Conservation (phyloP, 2,888 invertebrate species). For the Tetanocera ferruginea region DNA sequence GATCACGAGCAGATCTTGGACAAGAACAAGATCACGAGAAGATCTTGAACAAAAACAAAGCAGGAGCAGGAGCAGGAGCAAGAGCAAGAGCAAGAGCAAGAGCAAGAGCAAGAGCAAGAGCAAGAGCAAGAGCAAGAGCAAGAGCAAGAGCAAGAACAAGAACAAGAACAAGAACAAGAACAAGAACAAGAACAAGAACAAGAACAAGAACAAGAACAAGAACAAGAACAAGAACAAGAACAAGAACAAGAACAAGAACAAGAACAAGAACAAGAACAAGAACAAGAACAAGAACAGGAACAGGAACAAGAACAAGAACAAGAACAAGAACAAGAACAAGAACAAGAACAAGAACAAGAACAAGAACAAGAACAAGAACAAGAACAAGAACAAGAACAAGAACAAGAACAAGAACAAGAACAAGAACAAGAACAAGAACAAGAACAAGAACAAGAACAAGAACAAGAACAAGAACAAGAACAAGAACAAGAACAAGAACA, state of each 20-base stretch:
- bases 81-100: background rate
- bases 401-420: slow-evolving; percentile 22
- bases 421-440: too few species aligned
- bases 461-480: too few species aligned
- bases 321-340: background rate
- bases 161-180: slow-evolving; percentile 16
- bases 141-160: background rate
- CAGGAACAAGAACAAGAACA: background rate
- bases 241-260: too few species aligned
- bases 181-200: slow-evolving; percentile 16
- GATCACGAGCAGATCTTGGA: too few species aligned
- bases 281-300: background rate
- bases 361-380: too few species aligned
- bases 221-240: background rate
- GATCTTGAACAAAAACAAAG: too few species aligned
- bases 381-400: too few species aligned
- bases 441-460: too few species aligned
- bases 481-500: too few species aligned
- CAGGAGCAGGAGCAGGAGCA: too few species aligned
- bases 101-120: background rate
- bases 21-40: too few species aligned
- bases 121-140: slow-evolving; percentile 2
- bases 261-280: background rate
- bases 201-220: background rate
- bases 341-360: background rate